phyloP scores from a whole-genome alignment of 1,140 invertebrate species.

The Armadillidium nasatum region DNA sequence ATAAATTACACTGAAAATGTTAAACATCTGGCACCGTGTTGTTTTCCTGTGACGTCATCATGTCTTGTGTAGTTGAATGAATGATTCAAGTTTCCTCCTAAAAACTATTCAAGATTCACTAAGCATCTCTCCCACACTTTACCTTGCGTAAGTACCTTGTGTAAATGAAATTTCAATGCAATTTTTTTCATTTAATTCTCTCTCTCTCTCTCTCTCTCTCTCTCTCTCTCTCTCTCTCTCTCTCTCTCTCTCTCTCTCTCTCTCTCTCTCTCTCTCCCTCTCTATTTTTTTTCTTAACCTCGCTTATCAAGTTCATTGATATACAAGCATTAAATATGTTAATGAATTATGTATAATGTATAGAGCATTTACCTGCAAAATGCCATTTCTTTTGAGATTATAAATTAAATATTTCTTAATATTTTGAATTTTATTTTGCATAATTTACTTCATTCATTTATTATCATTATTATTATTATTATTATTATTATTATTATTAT shows the following conservation, averaged over 20 bases:
- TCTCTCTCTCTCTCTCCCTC: too few relatives aligned
- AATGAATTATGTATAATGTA: not conserved
- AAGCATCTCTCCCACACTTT: not conserved
- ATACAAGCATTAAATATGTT: not conserved
- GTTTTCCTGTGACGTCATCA: conserved; percentile 3
- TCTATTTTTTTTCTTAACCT: not conserved
- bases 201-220: too few relatives aligned
- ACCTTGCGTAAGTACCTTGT: not conserved
- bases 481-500: too few relatives aligned
- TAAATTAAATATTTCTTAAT: too few relatives aligned
- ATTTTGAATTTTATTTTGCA: too few relatives aligned
- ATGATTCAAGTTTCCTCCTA: not conserved
- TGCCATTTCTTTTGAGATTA: too few relatives aligned
- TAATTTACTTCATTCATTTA: too few relatives aligned
- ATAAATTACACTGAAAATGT: too few relatives aligned
- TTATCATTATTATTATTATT: too few relatives aligned
- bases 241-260: too few relatives aligned
- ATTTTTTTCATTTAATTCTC: not conserved
- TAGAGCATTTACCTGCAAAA: too few relatives aligned
- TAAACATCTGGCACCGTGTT: not conserved
- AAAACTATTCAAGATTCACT: conserved; percentile 8
- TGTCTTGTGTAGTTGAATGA: not conserved
- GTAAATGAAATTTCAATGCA: not conserved
- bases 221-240: too few relatives aligned
- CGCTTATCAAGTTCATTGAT: conserved; percentile 10